Evolutionary conservation across 2,888 invertebrate genomes (phyloP), one percentile per base, ranked within the genome.

Genomic region (Tetragnatha montana): DNA sequence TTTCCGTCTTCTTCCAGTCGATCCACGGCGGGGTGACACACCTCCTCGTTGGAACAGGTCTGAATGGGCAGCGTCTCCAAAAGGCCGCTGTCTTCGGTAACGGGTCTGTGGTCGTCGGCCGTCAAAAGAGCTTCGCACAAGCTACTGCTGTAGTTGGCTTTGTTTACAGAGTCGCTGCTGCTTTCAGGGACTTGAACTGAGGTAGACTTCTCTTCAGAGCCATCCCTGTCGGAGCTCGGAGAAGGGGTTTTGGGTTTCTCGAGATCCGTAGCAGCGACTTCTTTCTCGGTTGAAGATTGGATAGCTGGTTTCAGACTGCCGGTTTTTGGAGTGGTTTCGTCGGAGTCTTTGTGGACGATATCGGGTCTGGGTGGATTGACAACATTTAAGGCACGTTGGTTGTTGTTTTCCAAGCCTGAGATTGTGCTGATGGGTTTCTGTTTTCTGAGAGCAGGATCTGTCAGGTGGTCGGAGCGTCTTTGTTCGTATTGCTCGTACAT

Each of bases 401-500:
- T 86, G 50, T 89, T 89, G 49, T 83, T 88, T 19, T 92, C 92
- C 91, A 92, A 92, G 51, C 98, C 98, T 0, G 98, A 98, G 92
- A 98, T 98, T 78, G 98, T 99, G 93, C 98, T 98, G 92, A 98
- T 98, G 21, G 98, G 98, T 75, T 97, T 95, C 92, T 98, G 97
- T 93, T 97, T 97, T 21, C 98, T 95, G 92, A 98, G 95, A n/a
- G 97, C 96, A 0, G 98, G 98, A 94, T 98, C 98, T 0, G 98
- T 97, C 92, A 98, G 97, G 93, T 98, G 97, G 94, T 98, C 98
- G 0, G 98, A 97, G 87, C 98, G 95, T 92, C 98, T 97, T 86
- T 97, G 95, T 93, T 98, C 98, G 93, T 98, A 99, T 93, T 97
- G 97, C 93, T 98, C 98, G 93, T 92, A 92, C 93, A 94, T 93